Conservation (phyloP, 53 echinoderm and acorn worm species). For the Holothuria scabra region DNA sequence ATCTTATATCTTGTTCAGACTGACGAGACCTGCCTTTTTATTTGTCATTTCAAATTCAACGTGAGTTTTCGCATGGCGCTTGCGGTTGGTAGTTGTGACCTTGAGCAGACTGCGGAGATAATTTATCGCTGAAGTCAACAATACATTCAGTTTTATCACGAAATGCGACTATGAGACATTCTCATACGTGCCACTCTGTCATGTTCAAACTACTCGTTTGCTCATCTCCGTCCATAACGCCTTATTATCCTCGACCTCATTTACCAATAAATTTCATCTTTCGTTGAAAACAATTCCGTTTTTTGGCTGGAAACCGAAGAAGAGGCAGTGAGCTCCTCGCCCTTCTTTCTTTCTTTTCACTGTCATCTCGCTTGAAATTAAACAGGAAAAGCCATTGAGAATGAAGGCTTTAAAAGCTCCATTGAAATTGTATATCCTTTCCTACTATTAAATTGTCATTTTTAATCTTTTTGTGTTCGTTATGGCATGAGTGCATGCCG, state of each 20-base stretch:
- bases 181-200: conserved; percentile 1
- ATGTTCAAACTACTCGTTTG: conserved; percentile 14
- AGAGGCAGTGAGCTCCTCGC: neutral
- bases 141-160: too few relatives aligned
- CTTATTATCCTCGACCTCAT: conserved; percentile 37
- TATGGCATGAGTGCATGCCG: conserved; percentile 17
- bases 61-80: too few relatives aligned
- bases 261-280: conserved; percentile 26
- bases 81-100: too few relatives aligned
- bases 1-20: too few relatives aligned
- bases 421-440: conserved; percentile 38
- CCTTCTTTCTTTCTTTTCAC: neutral
- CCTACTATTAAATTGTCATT: conserved; percentile 44
- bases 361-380: neutral
- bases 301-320: conserved; percentile 19
- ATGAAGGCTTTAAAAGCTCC: conserved; percentile 21
- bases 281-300: conserved; percentile 21
- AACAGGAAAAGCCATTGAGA: conserved; percentile 17
- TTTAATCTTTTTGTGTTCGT: conserved; percentile 45
- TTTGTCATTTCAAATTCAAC: too few relatives aligned
- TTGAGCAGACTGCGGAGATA: too few relatives aligned
- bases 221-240: neutral
- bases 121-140: too few relatives aligned
- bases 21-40: too few relatives aligned
- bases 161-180: too few relatives aligned